These are phyloP conservation scores for Junonia oenone DNA, from an alignment of 2,888 invertebrate genomes.

Conservation along the genomic window DNA sequence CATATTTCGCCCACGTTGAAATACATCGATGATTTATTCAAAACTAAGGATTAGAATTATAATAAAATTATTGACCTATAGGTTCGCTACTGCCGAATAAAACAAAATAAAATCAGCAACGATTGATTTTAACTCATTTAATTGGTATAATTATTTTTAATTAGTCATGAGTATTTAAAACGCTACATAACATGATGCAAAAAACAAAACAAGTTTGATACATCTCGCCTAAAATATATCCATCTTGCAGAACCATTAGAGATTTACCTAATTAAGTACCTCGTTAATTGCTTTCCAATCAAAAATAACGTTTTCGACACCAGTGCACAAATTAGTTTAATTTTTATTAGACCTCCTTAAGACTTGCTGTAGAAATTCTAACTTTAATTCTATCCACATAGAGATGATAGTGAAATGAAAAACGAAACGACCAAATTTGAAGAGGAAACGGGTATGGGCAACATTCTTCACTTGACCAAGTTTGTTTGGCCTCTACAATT, in stretches of 20 bases:
- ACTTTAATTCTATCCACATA: slow-evolving; percentile 12
- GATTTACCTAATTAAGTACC: slow-evolving; percentile 37
- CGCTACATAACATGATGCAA: neutral
- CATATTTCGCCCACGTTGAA: slow-evolving; percentile 66
- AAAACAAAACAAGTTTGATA: neutral
- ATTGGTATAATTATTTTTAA: neutral
- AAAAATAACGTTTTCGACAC: slow-evolving; percentile 44
- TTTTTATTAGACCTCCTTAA: slow-evolving; percentile 46
- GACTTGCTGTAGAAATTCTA: neutral
- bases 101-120: neutral
- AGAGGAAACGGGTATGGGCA: slow-evolving; percentile 59
- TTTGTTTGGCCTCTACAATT: slow-evolving; percentile 54
- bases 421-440: slow-evolving; percentile 31
- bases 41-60: slow-evolving; percentile 59
- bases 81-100: slow-evolving; percentile 10
- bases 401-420: slow-evolving; percentile 12
- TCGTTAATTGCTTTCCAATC: slow-evolving; percentile 47
- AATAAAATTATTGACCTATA: slow-evolving; percentile 38
- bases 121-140: neutral
- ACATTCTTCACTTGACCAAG: slow-evolving; percentile 49
- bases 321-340: slow-evolving; percentile 53
- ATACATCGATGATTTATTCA: slow-evolving; percentile 62
- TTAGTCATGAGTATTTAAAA: neutral
- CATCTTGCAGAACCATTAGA: slow-evolving; percentile 23
- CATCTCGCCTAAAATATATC: neutral